A percentile compares a stretch with the other conserved stretches of the same genome.
phyloP scores from a whole-genome alignment of 2,888 invertebrate genomes.

The Limnephilus auricula region DNA sequence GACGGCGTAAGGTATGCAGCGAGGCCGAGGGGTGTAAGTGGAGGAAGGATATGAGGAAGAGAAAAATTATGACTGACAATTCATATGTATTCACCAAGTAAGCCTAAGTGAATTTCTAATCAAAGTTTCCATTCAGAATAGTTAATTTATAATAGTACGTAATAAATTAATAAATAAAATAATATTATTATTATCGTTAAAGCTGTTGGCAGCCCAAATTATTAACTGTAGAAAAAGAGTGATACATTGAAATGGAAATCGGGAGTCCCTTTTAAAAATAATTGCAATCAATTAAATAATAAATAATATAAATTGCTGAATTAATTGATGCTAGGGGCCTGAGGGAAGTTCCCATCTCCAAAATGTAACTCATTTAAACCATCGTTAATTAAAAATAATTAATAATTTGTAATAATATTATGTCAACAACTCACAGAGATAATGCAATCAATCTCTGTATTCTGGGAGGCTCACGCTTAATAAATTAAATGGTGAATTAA shows the following conservation, averaged over 20 bases:
- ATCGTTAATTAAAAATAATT: neutral
- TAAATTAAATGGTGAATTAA: too few species aligned
- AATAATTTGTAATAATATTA: neutral
- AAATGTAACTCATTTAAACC: neutral
- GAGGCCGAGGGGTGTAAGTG: too few species aligned
- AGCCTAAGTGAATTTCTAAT: too few species aligned
- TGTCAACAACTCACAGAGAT: neutral
- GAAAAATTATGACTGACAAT: too few species aligned
- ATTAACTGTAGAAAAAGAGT: neutral
- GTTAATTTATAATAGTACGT: too few species aligned
- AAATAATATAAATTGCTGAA: neutral
- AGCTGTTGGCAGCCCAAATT: neutral
- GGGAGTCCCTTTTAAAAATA: neutral
- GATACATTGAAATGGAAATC: neutral
- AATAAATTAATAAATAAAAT: too few species aligned
- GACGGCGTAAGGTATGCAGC: too few species aligned
- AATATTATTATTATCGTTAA: too few species aligned
- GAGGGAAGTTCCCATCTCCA: neutral
- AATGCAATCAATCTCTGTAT: neutral
- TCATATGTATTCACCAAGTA: too few species aligned
- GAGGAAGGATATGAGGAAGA: too few species aligned
- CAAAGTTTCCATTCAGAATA: too few species aligned
- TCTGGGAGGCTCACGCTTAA: neutral
- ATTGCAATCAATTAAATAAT: neutral
- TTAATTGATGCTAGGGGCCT: too few species aligned